These are phyloP conservation scores for Oceanodroma leucorhoa DNA, from an alignment of 2,797 vertebrate species.

Conservation along the genomic window DNA sequence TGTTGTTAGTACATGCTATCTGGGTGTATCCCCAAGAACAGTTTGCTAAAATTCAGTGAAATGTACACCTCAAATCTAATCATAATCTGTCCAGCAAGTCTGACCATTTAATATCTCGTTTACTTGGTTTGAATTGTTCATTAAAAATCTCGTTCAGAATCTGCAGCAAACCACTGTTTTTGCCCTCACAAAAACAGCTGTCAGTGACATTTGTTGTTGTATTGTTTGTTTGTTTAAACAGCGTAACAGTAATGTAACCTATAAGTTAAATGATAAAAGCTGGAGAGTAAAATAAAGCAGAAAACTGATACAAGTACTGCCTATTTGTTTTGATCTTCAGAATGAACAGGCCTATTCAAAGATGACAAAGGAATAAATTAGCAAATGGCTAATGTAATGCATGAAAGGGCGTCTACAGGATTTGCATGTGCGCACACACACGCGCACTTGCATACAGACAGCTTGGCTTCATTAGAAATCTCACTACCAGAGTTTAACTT, in stretches of 20 bases:
- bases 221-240: neutral
- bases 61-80: constrained; percentile 14
- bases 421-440: neutral
- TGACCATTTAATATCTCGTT: constrained; percentile 6
- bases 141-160: constrained; percentile 33
- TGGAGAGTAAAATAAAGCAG: constrained; percentile 57
- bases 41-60: constrained; percentile 13
- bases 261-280: constrained; percentile 48
- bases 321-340: constrained; percentile 56
- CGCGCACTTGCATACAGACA: neutral
- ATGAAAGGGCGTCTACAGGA: neutral
- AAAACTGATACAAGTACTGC: constrained; percentile 34
- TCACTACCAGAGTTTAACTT: constrained; percentile 58
- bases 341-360: constrained; percentile 44
- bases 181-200: constrained; percentile 4
- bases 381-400: constrained; percentile 47
- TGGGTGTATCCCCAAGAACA: neutral
- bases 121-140: neutral
- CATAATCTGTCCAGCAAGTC: constrained; percentile 31
- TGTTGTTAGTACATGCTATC: neutral
- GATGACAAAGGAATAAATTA: constrained; percentile 71
- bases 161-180: constrained; percentile 38
- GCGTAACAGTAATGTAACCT: constrained; percentile 12
- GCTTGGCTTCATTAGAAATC: constrained; percentile 50
- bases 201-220: neutral